Evolutionary conservation across 2,888 invertebrate species (phyloP).

Genomic region (Agapostemon virescens): DNA sequence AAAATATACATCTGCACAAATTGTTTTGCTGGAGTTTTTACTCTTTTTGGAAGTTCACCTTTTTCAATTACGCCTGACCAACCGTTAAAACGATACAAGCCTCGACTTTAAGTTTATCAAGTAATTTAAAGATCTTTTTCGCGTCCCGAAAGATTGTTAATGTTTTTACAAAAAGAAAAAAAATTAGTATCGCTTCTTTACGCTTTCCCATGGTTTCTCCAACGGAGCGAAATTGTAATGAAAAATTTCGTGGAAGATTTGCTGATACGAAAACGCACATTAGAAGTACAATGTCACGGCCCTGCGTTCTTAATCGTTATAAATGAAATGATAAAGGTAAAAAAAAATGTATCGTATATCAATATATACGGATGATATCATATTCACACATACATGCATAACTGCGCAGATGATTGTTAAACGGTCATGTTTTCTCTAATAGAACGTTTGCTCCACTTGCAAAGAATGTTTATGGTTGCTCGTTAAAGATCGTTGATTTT

Average conservation of each 20-base stretch:
- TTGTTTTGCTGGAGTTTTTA: not conserved
- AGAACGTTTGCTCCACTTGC: slow-evolving; percentile 52
- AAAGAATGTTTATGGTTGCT: slow-evolving; percentile 47
- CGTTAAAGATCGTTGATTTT: slow-evolving; percentile 56
- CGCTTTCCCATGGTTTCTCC: not conserved
- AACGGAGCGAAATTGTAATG: not conserved
- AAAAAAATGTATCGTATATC: slow-evolving; percentile 30
- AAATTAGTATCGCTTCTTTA: not conserved
- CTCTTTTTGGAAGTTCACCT: not conserved
- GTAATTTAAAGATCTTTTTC: not conserved
- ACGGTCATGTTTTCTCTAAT: slow-evolving; percentile 64
- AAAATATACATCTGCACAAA: not conserved
- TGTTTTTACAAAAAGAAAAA: too few relatives aligned
- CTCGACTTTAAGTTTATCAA: not conserved
- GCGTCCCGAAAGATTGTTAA: not conserved
- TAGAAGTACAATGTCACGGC: slow-evolving; percentile 63
- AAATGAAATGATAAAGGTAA: slow-evolving; percentile 6
- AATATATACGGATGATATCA: slow-evolving; percentile 37
- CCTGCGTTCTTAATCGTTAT: slow-evolving; percentile 47
- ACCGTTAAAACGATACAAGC: not conserved
- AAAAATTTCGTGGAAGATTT: slow-evolving; percentile 18
- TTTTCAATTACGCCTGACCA: not conserved
- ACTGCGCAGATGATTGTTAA: slow-evolving; percentile 60
- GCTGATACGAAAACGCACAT: slow-evolving; percentile 56
- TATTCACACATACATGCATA: slow-evolving; percentile 47